phyloP scores from a whole-genome alignment of 2,113 vertebrate genomes.

The Amphiprion ocellaris region DNA sequence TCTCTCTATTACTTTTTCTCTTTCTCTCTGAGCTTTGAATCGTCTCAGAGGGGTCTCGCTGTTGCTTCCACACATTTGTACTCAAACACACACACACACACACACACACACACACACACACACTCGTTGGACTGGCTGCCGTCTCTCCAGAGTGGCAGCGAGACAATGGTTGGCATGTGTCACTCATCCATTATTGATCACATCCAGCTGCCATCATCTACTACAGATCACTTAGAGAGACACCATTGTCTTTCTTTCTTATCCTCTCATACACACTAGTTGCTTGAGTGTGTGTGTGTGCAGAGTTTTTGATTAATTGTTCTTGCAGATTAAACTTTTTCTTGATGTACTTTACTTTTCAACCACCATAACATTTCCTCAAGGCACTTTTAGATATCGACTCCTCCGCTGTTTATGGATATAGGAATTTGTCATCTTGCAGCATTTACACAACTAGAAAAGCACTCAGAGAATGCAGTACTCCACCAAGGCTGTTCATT shows the following conservation, averaged over 20 bases:
- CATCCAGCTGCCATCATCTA: conserved; percentile 79
- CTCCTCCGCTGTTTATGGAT: not conserved
- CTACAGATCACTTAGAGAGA: conserved; percentile 74
- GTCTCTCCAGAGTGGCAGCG: conserved; percentile 64
- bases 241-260: conserved; percentile 38
- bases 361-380: no score
- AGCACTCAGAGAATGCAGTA: no score
- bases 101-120: conserved; percentile 17
- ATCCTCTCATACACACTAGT: not conserved
- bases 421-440: not conserved
- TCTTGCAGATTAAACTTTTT: not conserved
- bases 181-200: conserved; percentile 84
- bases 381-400: not conserved
- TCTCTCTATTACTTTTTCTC: conserved; percentile 51
- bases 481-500: no score
- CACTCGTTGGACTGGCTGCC: conserved; percentile 42
- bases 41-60: conserved; percentile 59
- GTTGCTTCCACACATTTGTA: conserved; percentile 44
- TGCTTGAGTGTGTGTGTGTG: conserved; percentile 5
- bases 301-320: not conserved
- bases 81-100: not conserved
- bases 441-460: not conserved
- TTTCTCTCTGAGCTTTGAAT: conserved; percentile 67
- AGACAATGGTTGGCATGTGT: conserved; percentile 81
- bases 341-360: no score